Evolutionary conservation across 2,888 invertebrate species (phyloP).

Genomic region (Drosophila parthenogenetica): DNA sequence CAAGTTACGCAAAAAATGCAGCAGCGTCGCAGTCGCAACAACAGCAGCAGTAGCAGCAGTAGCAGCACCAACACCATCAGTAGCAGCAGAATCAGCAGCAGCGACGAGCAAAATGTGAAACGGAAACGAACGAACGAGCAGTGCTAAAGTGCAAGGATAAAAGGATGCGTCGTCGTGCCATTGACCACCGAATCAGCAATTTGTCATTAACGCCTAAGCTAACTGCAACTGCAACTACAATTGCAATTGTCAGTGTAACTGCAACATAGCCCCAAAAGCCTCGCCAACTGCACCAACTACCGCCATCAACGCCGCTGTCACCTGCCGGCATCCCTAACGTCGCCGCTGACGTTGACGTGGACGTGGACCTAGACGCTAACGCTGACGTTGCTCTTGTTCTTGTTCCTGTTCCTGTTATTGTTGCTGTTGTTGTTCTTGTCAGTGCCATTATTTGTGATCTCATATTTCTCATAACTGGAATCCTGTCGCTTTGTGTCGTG

Average conservation of each 20-base stretch:
- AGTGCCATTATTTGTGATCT: constrained; percentile 52
- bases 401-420: constrained; percentile 38
- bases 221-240: constrained; percentile 34
- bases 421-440: constrained; percentile 34
- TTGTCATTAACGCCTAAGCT: constrained; percentile 63
- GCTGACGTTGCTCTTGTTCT: constrained; percentile 27
- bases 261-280: constrained; percentile 45
- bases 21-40: constrained; percentile 52
- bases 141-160: constrained; percentile 59
- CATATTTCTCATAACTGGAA: constrained; percentile 56
- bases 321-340: constrained; percentile 46
- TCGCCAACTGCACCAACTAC: constrained; percentile 37
- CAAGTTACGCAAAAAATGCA: constrained; percentile 77
- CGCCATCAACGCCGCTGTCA: constrained; percentile 32
- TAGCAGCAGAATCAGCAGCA: constrained; percentile 25
- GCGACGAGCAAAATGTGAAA: constrained; percentile 68
- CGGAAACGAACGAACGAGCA: constrained; percentile 61
- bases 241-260: constrained; percentile 24
- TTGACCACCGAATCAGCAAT: constrained; percentile 74
- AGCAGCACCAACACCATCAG: constrained; percentile 35
- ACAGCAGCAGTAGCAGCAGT: constrained; percentile 24
- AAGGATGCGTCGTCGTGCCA: constrained; percentile 65
- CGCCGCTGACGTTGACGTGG: neutral
- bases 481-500: constrained; percentile 15
- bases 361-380: neutral